Percentiles rank a stretch among this genome's conserved stretches.
phyloP scores from a whole-genome alignment of 2,888 invertebrate species.

The Epinotia bilunana region DNA sequence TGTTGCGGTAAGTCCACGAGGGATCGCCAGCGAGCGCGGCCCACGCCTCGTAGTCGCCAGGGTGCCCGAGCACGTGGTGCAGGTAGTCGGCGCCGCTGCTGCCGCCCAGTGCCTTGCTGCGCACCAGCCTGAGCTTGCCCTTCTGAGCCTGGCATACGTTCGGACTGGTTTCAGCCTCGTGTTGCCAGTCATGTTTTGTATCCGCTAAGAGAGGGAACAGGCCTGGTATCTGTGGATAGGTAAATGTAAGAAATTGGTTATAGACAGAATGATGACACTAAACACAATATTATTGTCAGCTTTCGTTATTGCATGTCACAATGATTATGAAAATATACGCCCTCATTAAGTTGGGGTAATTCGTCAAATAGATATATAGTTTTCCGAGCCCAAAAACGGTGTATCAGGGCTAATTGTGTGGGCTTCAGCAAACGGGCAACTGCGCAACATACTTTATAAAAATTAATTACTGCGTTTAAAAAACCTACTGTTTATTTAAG shows the following conservation, averaged over 20 bases:
- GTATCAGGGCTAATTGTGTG: too few species aligned
- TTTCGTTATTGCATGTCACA: too few species aligned
- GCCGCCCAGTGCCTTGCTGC: constrained; percentile 40
- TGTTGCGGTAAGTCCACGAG: constrained; percentile 39
- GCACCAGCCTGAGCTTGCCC: constrained; percentile 17
- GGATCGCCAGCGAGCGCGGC: neutral
- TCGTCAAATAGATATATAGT: too few species aligned
- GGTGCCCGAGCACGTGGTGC: constrained; percentile 37
- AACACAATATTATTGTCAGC: too few species aligned
- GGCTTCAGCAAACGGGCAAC: too few species aligned
- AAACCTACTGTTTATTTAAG: too few species aligned
- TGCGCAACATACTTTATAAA: too few species aligned
- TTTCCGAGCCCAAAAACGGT: too few species aligned
- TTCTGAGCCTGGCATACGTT: constrained; percentile 31
- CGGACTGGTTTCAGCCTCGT: constrained; percentile 22
- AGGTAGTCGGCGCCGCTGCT: constrained; percentile 41
- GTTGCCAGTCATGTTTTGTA: constrained; percentile 38
- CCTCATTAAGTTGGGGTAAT: too few species aligned
- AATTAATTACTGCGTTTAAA: too few species aligned
- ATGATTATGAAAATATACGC: too few species aligned
- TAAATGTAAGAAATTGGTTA: neutral
- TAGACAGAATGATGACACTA: too few species aligned
- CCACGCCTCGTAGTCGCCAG: constrained; percentile 32
- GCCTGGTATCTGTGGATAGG: constrained; percentile 28
- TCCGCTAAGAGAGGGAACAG: constrained; percentile 14